These are phyloP conservation scores for Lasioglossum leucozonium DNA, from an alignment of 2,888 invertebrate species.

Conservation along the genomic window DNA sequence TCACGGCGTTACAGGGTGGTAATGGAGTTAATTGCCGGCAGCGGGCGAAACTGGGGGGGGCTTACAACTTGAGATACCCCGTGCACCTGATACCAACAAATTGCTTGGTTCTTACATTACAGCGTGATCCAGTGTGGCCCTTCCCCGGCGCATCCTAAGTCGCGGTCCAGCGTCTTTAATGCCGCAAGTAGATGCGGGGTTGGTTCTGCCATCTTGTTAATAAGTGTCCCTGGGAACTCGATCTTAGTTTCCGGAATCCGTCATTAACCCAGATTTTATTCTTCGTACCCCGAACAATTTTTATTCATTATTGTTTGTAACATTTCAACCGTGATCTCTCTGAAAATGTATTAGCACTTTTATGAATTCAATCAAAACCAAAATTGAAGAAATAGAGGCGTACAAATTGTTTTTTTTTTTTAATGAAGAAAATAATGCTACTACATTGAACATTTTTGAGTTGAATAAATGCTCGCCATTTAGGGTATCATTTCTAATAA, in stretches of 20 bases:
- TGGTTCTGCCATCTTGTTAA: background rate
- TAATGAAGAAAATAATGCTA: too few species aligned
- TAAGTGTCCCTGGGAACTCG: background rate
- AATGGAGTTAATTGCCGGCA: conserved; percentile 84
- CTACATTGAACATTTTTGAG: too few species aligned
- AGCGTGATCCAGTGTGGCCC: conserved; percentile 68
- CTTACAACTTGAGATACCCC: conserved; percentile 83
- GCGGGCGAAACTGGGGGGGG: conserved; percentile 78
- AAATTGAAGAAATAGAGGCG: background rate
- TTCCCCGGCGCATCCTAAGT: conserved; percentile 38
- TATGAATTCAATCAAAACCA: background rate
- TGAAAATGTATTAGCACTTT: background rate
- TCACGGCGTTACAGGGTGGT: conserved; percentile 83
- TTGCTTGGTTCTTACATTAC: conserved; percentile 78
- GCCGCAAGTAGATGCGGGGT: background rate
- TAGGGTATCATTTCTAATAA: too few species aligned
- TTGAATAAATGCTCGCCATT: too few species aligned
- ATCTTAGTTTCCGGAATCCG: background rate
- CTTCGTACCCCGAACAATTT: background rate
- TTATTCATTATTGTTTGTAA: background rate
- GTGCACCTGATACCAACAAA: conserved; percentile 84
- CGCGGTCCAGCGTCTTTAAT: conserved; percentile 56
- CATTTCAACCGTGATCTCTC: background rate
- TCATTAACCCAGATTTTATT: background rate
- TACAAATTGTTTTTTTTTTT: too few species aligned